Percentiles rank a stretch among this genome's conserved stretches.
Evolutionary conservation across 2,113 vertebrate genomes (phyloP).

Genomic region (Struthio camelus): DNA sequence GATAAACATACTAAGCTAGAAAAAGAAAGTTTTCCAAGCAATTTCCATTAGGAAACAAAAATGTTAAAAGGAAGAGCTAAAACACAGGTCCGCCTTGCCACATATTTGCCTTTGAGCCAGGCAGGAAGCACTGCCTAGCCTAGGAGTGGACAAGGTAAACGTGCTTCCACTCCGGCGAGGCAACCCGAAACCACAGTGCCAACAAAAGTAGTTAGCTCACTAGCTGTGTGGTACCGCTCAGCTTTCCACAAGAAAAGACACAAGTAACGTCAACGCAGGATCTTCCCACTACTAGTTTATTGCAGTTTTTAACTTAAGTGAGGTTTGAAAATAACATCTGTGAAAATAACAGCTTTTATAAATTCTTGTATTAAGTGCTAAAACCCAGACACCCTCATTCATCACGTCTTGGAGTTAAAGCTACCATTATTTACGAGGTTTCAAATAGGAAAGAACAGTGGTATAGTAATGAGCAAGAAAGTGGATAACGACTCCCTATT

Average conservation of each 20-base stretch:
- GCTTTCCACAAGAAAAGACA: background rate
- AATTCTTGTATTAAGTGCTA: background rate
- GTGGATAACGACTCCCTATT: background rate
- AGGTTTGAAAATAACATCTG: background rate
- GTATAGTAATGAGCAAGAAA: background rate
- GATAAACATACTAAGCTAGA: background rate
- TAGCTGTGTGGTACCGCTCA: background rate
- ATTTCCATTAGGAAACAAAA: background rate
- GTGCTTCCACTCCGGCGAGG: background rate
- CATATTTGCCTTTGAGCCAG: background rate
- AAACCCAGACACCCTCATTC: background rate
- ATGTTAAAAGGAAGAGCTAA: background rate
- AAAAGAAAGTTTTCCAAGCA: background rate
- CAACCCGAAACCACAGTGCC: background rate
- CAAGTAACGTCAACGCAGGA: background rate
- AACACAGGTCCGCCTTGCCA: background rate
- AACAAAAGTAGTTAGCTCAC: background rate
- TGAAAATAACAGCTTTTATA: background rate
- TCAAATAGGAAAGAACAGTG: background rate
- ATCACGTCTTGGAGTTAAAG: background rate
- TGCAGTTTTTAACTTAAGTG: background rate
- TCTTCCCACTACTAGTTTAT: background rate
- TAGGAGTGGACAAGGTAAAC: background rate
- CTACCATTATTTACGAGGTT: background rate
- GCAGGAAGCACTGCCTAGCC: background rate